Evolutionary conservation across 2,888 invertebrate species (phyloP), one percentile per base, ranked within the genome.

Genomic region (Scaeva pyrastri): DNA sequence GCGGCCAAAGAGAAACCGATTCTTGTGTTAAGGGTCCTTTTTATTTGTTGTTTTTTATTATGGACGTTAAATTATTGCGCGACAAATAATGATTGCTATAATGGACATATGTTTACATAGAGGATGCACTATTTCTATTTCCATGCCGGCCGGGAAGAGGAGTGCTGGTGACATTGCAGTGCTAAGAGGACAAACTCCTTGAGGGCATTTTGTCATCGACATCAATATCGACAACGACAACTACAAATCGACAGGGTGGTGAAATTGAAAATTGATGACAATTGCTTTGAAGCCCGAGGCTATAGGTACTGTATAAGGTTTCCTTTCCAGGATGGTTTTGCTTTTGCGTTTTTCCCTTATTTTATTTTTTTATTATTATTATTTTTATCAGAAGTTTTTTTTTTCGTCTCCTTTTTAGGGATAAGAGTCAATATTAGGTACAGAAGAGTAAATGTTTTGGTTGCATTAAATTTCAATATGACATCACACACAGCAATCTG

Each of bases 381-480:
- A 70, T 82, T 78, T 11, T n/a, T n/a, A n/a, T n/a, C n/a, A n/a
- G n/a, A n/a, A n/a, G n/a, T n/a, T n/a, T 39, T 81, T 74, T 19
- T 58, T n/a, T 55, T 1, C 16, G 45, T 31, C 4, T 19, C 16
- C 16, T 4, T 21, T 58, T 43, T 77, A 82, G 71, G 81, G 86
- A 74, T 77, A 75, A 73, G 56, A 85, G 81, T 82, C 82, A 74
- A 82, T 81, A 73, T 72, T 62, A 36, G 16, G 39, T 1, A 21
- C 2, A 12, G 6, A 16, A 70, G 41, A 74, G 86, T 74, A 82
- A 82, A 86, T 82, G 86, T 82, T 86, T 82, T 82, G 86, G 86
- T 86, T 86, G 86, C 82, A 86, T 86, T 86, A 86, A 86, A 86
- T 86, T 86, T 86, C 86, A 86, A 86, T 86, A 86, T n/a, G n/a